These are phyloP conservation scores for Xanthia togata DNA, from an alignment of 2,888 invertebrate genomes.

Conservation along the genomic window DNA sequence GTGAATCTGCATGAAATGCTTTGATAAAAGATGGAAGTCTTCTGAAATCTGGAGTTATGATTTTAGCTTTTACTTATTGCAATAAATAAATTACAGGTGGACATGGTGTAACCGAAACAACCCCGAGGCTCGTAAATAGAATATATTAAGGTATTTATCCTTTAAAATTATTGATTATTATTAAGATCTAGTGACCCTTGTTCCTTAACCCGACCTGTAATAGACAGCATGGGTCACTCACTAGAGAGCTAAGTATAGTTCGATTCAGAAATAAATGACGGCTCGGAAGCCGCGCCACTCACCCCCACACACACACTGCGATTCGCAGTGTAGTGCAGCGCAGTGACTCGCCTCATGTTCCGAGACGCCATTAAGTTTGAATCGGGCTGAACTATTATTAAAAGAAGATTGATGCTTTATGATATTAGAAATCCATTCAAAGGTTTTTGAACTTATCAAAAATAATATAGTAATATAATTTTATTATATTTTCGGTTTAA, in stretches of 20 bases:
- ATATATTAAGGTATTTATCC: constrained; percentile 31
- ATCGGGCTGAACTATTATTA: too few relatives aligned
- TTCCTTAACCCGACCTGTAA: background rate
- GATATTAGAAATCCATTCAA: background rate
- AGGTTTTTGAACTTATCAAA: background rate
- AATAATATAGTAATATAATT: background rate
- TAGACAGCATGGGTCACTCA: background rate
- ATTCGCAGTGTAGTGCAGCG: too few relatives aligned
- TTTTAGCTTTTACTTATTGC: background rate
- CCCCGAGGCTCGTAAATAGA: constrained; percentile 24
- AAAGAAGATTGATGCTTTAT: background rate
- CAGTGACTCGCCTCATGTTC: too few relatives aligned
- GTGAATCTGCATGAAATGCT: background rate
- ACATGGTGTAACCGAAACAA: constrained; percentile 40
- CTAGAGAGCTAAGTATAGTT: background rate
- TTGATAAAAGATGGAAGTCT: background rate
- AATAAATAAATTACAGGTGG: constrained; percentile 38
- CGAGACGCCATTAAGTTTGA: too few relatives aligned
- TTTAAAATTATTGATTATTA: background rate
- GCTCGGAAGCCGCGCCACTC: too few relatives aligned
- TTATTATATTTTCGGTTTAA: background rate
- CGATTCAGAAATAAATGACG: too few relatives aligned
- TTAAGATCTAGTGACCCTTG: background rate
- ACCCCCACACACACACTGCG: too few relatives aligned
- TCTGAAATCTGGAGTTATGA: background rate